Evolutionary conservation across 2,888 invertebrate genomes (phyloP).

Genomic region (Aradus depressus): DNA sequence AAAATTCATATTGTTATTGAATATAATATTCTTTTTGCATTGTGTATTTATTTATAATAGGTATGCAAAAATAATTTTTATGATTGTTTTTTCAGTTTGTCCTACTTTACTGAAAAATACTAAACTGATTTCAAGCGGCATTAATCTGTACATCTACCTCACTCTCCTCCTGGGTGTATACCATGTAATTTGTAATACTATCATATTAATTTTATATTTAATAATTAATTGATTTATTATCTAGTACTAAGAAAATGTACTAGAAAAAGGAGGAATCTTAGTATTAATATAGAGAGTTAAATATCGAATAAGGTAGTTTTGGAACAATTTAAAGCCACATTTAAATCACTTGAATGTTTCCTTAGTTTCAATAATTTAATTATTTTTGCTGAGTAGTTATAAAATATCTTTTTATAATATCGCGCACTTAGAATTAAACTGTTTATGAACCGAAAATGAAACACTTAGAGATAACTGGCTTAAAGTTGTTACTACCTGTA

Average conservation of each 20-base stretch:
- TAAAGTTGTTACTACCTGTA: too few species aligned
- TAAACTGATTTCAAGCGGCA: constrained; percentile 5
- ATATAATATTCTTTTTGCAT: not conserved
- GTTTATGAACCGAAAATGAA: too few species aligned
- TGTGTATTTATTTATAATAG: not conserved
- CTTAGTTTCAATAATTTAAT: too few species aligned
- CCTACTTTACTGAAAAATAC: constrained; percentile 9
- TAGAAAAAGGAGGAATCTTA: not conserved
- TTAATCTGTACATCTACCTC: constrained; percentile 7
- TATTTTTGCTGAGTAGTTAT: too few species aligned
- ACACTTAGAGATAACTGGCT: too few species aligned
- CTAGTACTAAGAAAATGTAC: not conserved
- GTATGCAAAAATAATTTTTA: not conserved
- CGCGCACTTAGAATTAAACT: too few species aligned
- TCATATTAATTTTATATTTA: constrained; percentile 1
- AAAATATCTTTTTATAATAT: too few species aligned
- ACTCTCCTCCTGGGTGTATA: constrained; percentile 4
- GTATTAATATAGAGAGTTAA: too few species aligned
- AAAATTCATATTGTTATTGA: not conserved
- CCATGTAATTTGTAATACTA: too few species aligned
- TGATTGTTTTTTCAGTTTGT: constrained; percentile 9
- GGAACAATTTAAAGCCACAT: too few species aligned
- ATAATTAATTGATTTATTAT: not conserved
- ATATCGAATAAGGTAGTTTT: too few species aligned
- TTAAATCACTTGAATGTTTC: too few species aligned